Evolutionary conservation across 2,113 vertebrate genomes (phyloP), one percentile per base, ranked within the genome.

Genomic region (Phaetusa simplex): DNA sequence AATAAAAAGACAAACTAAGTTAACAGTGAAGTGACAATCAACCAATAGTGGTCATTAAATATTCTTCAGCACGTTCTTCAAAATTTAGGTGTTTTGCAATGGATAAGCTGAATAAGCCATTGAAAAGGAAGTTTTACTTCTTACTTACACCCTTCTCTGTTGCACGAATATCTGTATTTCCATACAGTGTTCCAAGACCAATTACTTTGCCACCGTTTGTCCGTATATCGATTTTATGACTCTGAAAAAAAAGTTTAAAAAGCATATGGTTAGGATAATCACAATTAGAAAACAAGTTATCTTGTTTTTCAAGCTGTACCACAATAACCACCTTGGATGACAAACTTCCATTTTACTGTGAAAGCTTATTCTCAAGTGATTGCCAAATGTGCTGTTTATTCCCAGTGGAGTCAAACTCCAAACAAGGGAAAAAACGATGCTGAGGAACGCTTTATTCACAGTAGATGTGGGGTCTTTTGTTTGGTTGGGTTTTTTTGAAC

Each of bases 131-230:
- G n/a, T 65, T 93, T 95, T 50, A 82, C 11, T 86, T 71, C 74
- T 97, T 87, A 92, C 96, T 97, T 98, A 99, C 99, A 97, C 99
- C 98, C 76, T 99, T 98, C 96, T 98, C 97, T 77, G 97, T 97
- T 66, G 98, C 98, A 88, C 77, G 95, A 97, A 99, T 99, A 97
- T 99, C 97, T 96, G 98, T 98, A 58, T 99, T 98, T 73, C 99
- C 99, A 94, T 99, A 98, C 94, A 99, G 97, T 6, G 99, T 99
- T 81, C 99, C 99, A 74, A 98, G 79, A 83, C 99, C 98, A 86
- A 98, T 99, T 83, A 99, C 97, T 56, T 99, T 97, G 80, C 99
- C 99, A 93, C 98, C 98, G 9, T 94, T 97, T 65, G 99, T 98
- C 47, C 71, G 97, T 78, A 99, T 97, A 93, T 98, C 95, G 19